phyloP scores from a whole-genome alignment of 2,888 invertebrate species.

The Petrolisthes manimaculis region DNA sequence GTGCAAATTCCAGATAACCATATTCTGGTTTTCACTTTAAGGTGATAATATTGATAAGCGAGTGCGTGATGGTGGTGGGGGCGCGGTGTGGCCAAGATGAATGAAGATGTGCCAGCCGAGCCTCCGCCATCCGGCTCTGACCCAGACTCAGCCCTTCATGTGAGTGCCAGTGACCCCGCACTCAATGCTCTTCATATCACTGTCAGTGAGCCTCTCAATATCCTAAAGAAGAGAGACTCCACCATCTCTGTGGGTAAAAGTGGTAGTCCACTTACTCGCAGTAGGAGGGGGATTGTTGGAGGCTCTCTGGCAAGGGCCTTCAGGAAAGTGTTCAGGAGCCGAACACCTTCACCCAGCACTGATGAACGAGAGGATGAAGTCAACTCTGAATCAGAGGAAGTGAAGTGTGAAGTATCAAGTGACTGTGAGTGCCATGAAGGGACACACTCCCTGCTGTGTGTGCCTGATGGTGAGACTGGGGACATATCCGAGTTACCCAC shows the following conservation, averaged over 20 bases:
- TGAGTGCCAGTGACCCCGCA: background rate
- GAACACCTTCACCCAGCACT: slow-evolving; percentile 52
- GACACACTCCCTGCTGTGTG: background rate
- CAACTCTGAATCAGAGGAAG: slow-evolving; percentile 34
- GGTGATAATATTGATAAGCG: background rate
- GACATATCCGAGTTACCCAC: slow-evolving; percentile 10
- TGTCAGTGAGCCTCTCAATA: slow-evolving; percentile 37
- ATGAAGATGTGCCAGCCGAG: slow-evolving; percentile 23
- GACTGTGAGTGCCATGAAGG: slow-evolving; percentile 40
- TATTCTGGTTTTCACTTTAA: background rate
- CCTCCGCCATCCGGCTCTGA: background rate
- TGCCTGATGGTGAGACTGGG: background rate
- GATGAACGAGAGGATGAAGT: slow-evolving; percentile 43
- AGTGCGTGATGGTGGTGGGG: slow-evolving; percentile 23
- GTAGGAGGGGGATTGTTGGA: slow-evolving; percentile 30
- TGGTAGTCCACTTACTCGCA: slow-evolving; percentile 23
- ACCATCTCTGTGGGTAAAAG: slow-evolving; percentile 18
- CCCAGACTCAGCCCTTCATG: background rate
- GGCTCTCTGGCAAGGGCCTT: slow-evolving; percentile 43
- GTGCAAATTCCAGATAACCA: too few species aligned
- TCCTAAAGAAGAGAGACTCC: slow-evolving; percentile 28
- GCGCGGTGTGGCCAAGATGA: slow-evolving; percentile 24
- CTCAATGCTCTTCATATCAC: slow-evolving; percentile 38
- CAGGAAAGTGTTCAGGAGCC: slow-evolving; percentile 53
- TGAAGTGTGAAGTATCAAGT: slow-evolving; percentile 38